A percentile compares a stretch with the other conserved stretches of the same genome.
Evolutionary conservation across 2,888 invertebrate genomes (phyloP).

Genomic region (Netelia fuscicornis): DNA sequence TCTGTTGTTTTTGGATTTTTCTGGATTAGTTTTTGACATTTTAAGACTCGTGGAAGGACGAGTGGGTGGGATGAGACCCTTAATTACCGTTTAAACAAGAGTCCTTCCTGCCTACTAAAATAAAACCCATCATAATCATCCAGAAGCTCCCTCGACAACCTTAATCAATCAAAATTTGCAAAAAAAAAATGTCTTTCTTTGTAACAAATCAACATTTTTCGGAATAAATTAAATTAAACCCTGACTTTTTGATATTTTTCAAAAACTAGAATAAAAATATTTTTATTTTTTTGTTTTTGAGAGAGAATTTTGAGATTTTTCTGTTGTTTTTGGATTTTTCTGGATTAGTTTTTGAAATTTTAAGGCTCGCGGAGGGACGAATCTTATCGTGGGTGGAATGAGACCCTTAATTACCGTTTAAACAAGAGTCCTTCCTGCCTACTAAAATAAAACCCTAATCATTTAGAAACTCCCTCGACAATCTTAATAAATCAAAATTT

Average conservation of each 20-base stretch:
- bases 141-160: constrained; percentile 69
- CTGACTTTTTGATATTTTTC: no score
- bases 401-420: constrained; percentile 83
- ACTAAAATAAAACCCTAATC: constrained; percentile 83
- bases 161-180: no score
- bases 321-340: constrained; percentile 52
- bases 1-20: constrained; percentile 52
- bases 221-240: no score
- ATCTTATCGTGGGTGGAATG: constrained; percentile 82
- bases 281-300: neutral
- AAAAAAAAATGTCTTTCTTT: no score
- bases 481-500: constrained; percentile 8
- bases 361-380: constrained; percentile 40
- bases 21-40: constrained; percentile 66
- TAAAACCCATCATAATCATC: constrained; percentile 82
- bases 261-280: no score
- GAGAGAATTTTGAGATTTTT: neutral
- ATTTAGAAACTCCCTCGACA: constrained; percentile 70
- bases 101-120: constrained; percentile 83
- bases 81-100: constrained; percentile 84
- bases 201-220: no score
- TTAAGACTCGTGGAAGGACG: constrained; percentile 32
- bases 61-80: constrained; percentile 80
- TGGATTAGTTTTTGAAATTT: constrained; percentile 63
- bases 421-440: constrained; percentile 84